phyloP scores from a whole-genome alignment of 2,888 invertebrate species.

The Chloroclysta siterata region DNA sequence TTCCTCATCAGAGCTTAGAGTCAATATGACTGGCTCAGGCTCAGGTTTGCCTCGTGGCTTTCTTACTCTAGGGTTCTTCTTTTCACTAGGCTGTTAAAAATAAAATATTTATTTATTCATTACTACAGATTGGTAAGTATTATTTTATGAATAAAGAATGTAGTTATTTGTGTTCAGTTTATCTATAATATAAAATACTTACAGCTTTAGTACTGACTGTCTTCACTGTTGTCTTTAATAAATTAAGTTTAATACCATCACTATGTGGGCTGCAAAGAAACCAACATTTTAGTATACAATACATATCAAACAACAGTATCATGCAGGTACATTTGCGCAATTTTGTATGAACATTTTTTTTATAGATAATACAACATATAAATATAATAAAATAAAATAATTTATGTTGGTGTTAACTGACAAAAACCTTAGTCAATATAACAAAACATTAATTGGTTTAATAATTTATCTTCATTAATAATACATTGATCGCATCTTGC shows the following conservation, averaged over 20 bases:
- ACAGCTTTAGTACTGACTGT: conserved; percentile 61
- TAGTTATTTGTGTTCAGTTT: too few relatives aligned
- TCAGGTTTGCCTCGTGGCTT: conserved; percentile 84
- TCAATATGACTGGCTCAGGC: conserved; percentile 88
- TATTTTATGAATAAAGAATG: too few relatives aligned
- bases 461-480: too few relatives aligned
- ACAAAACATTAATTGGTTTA: too few relatives aligned
- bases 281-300: conserved; percentile 15
- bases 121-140: neutral
- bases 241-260: conserved; percentile 79
- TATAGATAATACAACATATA: too few relatives aligned
- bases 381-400: too few relatives aligned
- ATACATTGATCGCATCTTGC: too few relatives aligned
- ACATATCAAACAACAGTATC: neutral
- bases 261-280: conserved; percentile 64
- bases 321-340: too few relatives aligned
- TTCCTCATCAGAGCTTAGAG: conserved; percentile 89
- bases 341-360: neutral
- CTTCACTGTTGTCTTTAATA: conserved; percentile 70
- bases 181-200: conserved; percentile 44
- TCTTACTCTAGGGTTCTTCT: conserved; percentile 75
- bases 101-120: neutral
- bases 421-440: too few relatives aligned
- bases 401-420: too few relatives aligned
- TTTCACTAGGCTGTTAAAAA: conserved; percentile 59